Conservation (phyloP, 2,797 vertebrate species). For the Smutsia gigantea region DNA sequence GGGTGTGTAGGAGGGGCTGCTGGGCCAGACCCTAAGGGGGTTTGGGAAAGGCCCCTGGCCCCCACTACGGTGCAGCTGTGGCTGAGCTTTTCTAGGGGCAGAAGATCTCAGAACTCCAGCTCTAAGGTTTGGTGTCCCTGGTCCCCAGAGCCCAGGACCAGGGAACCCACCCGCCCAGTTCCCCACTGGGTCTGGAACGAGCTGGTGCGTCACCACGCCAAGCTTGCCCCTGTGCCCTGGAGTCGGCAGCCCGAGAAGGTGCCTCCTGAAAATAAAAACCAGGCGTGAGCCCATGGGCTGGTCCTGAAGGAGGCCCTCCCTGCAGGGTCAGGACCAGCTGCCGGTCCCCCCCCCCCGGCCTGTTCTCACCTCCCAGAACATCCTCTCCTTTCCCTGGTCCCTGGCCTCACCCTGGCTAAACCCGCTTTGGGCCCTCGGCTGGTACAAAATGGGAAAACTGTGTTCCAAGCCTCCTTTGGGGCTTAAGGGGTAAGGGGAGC, state of each 20-base stretch:
- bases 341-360: not conserved
- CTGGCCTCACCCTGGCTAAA: slow-evolving; percentile 21
- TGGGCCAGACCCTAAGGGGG: not conserved
- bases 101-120: accelerated
- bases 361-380: slow-evolving; percentile 38
- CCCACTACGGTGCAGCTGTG: not conserved
- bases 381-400: not conserved
- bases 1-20: too few species aligned
- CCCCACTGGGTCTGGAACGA: accelerated
- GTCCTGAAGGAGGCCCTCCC: not conserved
- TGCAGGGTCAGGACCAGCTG: slow-evolving; percentile 47
- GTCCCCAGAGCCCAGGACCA: not conserved
- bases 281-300: not conserved
- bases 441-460: slow-evolving; percentile 54
- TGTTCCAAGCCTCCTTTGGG: slow-evolving; percentile 49
- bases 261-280: slow-evolving; percentile 52
- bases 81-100: not conserved
- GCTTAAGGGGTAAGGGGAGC: slow-evolving; percentile 28
- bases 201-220: not conserved
- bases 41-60: accelerated
- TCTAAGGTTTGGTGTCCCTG: not conserved
- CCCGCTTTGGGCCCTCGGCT: slow-evolving; percentile 52
- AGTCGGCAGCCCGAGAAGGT: not conserved
- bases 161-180: accelerated
- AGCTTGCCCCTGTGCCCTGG: not conserved